These are phyloP conservation scores for Monodelphis domestica DNA, from an alignment of 2,797 vertebrate genomes.

Conservation along the genomic window DNA sequence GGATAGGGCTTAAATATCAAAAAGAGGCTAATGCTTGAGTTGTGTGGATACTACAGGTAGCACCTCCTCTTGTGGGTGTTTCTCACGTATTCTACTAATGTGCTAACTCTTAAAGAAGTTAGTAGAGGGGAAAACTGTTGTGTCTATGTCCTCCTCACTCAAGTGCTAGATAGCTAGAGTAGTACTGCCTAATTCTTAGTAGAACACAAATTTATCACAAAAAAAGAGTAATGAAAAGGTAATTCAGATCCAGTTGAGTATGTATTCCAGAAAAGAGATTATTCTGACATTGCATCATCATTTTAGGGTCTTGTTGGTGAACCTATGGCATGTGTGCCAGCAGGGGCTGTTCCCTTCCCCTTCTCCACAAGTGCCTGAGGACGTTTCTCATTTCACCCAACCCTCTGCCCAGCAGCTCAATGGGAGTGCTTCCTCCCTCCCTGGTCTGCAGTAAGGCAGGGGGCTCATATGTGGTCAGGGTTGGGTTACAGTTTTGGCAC, in stretches of 20 bases:
- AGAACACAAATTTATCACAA: neutral
- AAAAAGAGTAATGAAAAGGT: neutral
- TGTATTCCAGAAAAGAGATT: neutral
- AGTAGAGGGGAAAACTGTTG: neutral
- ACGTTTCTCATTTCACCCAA: too few species aligned
- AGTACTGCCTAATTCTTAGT: neutral
- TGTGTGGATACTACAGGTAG: neutral
- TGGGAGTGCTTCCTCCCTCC: too few species aligned
- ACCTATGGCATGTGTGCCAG: too few species aligned
- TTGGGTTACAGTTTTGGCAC: too few species aligned
- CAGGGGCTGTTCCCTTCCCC: too few species aligned
- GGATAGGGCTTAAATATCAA: neutral
- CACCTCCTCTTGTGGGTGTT: neutral
- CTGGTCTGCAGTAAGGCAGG: too few species aligned
- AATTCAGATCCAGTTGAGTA: neutral
- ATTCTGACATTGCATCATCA: neutral
- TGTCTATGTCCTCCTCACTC: neutral
- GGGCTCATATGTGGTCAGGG: too few species aligned
- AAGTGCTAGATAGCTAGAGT: too few species aligned
- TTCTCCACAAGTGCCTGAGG: too few species aligned
- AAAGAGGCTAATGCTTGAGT: neutral
- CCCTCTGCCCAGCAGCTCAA: too few species aligned
- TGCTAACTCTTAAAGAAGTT: neutral
- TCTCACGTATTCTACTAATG: neutral
- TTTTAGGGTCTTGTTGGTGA: too few species aligned